phyloP scores from a whole-genome alignment of 2,113 vertebrate species.

The Anser cygnoides region DNA sequence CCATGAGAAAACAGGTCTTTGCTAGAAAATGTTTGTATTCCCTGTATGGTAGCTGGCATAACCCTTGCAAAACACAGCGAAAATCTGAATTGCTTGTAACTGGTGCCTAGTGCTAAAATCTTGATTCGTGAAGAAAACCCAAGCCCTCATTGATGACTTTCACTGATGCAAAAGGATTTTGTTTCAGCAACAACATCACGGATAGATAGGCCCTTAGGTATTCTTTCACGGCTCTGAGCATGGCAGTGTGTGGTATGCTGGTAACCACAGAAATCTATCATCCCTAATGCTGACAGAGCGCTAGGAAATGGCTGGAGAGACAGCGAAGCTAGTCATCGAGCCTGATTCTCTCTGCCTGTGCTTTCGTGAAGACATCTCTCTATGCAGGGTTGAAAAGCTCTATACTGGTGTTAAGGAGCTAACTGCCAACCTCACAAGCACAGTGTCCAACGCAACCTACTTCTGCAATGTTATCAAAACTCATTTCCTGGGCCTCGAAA shows the following conservation, averaged over 20 bases:
- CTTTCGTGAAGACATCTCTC: background rate
- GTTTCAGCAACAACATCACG: background rate
- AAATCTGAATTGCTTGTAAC: background rate
- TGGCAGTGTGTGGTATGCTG: accelerated
- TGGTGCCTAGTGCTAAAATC: background rate
- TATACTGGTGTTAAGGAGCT: background rate
- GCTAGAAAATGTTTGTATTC: background rate
- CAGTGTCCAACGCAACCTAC: accelerated
- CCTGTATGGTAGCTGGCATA: background rate
- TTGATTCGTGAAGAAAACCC: background rate
- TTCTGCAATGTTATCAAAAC: background rate
- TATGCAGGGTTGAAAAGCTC: background rate
- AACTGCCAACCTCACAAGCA: background rate
- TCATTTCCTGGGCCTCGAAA: background rate
- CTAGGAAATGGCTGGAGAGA: background rate
- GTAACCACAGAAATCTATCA: background rate
- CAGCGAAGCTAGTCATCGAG: background rate
- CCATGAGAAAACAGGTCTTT: background rate
- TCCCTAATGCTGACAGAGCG: background rate
- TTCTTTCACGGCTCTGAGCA: background rate
- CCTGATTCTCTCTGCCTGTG: background rate
- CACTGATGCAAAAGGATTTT: background rate
- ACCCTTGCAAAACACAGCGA: background rate
- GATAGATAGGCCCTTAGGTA: background rate
- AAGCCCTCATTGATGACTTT: background rate